Base-by-base conservation (phyloP, 2,113 vertebrate genomes). In the Piaya cayana region DNA sequence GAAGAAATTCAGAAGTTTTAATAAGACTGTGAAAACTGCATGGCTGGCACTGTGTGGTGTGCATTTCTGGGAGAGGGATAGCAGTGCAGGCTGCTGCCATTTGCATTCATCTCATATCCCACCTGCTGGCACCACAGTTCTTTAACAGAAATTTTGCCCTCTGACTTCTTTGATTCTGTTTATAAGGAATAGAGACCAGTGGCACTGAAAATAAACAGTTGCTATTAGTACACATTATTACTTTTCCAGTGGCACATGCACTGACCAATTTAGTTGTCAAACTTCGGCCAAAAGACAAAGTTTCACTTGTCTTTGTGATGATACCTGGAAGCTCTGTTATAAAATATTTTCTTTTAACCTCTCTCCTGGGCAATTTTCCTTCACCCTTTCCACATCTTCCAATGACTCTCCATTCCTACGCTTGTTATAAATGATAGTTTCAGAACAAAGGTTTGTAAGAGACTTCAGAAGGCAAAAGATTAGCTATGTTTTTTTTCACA, bases 1-100 rank as follows among this genome's bases (percentile, higher is more conserved):
- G 47, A 8, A 85, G 17, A 79, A 71, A 85, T 62, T 32, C 32
- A 34, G 20, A 94, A 78, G n/a, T 64, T 94, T 71, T 49, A 36
- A 17, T 43, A 84, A 23, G 52, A n/a, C 52, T 34, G 25, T 58
- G 29, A 78, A 71, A 21, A 42, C 18, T 68, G 13, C 42, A 16
- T 75, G 56, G 8, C 34, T 87, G 30, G 21, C 16, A 14, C 29
- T 22, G 25, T 15, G 6, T 21, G 52, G 13, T 0, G 0, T 20
- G 39, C 8, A 16, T 71, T 86, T 67, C 39, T 64, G 15, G 18
- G 23, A 83, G 18, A 21, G 34, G 7, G 6, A 25, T 76, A 53
- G 42, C 29, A 74, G 20, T 0, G 0, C 16, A 58, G 16, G 32
- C 30, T 81, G 30, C 60, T 79, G 20, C 43, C 18, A 23, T 63